Conservation (phyloP, 1,140 invertebrate genomes). For the Caerostris darwini region DNA sequence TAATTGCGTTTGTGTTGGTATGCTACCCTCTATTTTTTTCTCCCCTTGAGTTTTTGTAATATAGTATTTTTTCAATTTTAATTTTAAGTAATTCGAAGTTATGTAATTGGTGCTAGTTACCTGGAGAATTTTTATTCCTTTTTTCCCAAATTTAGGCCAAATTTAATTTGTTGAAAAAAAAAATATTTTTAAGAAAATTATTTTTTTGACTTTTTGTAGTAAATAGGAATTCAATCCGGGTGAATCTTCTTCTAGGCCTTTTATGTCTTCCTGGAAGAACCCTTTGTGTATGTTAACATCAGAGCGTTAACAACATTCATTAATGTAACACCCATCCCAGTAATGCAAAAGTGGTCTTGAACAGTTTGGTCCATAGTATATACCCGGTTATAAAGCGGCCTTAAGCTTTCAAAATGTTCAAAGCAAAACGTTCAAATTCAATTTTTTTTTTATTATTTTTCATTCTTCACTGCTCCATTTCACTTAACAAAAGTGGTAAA, state of each 20-base stretch:
- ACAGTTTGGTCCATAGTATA: background rate
- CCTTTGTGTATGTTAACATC: background rate
- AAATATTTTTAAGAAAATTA: background rate
- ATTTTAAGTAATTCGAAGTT: conserved; percentile 35
- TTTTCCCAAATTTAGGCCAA: background rate
- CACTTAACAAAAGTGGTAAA: conserved; percentile 44
- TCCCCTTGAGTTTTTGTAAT: conserved; percentile 46
- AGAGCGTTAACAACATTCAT: background rate
- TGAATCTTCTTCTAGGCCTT: conserved; percentile 21
- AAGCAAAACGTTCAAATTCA: too few species aligned
- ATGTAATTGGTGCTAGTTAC: conserved; percentile 62
- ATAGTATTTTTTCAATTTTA: conserved; percentile 13
- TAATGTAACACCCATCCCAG: conserved; percentile 1
- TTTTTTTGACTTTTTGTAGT: background rate
- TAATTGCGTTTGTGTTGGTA: conserved; percentile 50
- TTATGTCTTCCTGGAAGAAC: background rate
- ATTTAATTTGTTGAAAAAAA: background rate
- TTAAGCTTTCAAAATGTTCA: conserved; percentile 30
- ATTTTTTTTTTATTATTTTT: conserved; percentile 11
- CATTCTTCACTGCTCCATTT: conserved; percentile 30
- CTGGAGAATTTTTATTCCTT: conserved; percentile 15
- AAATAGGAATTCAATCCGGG: conserved; percentile 9
- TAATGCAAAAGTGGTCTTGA: background rate
- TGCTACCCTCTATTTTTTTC: conserved; percentile 5
- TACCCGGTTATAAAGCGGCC: conserved; percentile 52